Percentiles rank a stretch among this genome's conserved stretches.
Evolutionary conservation across 2,797 vertebrate genomes (phyloP).

Genomic region (Gymnoscopelus braueri): DNA sequence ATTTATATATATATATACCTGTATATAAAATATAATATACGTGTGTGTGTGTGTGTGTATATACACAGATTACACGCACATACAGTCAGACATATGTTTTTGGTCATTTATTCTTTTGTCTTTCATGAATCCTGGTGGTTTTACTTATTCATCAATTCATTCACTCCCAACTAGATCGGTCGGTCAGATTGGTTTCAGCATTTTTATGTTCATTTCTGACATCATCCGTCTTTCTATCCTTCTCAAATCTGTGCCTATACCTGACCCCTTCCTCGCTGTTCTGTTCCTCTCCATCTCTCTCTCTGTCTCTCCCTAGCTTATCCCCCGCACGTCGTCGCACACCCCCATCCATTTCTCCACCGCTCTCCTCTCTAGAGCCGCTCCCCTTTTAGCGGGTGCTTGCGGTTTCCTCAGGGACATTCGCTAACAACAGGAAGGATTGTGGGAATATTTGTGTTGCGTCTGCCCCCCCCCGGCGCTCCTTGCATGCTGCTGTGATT

Average conservation of each 20-base stretch:
- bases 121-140: too few species aligned
- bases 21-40: too few species aligned
- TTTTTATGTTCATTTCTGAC: neutral
- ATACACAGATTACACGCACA: too few species aligned
- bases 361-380: neutral
- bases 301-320: neutral
- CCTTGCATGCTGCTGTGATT: conserved; percentile 33
- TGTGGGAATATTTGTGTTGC: conserved; percentile 42
- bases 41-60: too few species aligned
- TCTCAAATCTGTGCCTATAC: neutral
- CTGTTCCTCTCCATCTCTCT: conserved; percentile 13
- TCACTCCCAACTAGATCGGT: too few species aligned
- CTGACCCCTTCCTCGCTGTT: neutral
- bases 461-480: conserved; percentile 17
- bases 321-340: conserved; percentile 2
- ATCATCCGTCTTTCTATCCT: neutral
- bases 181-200: too few species aligned
- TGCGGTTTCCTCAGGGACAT: conserved; percentile 21
- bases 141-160: too few species aligned
- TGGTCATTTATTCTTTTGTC: neutral
- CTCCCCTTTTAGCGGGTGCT: neutral
- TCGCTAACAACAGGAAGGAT: conserved; percentile 19
- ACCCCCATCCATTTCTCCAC: conserved; percentile 17
- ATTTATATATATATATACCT: too few species aligned
- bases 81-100: neutral